Conservation (phyloP, 1,140 invertebrate genomes). For the Hypsibius dujardini region DNA sequence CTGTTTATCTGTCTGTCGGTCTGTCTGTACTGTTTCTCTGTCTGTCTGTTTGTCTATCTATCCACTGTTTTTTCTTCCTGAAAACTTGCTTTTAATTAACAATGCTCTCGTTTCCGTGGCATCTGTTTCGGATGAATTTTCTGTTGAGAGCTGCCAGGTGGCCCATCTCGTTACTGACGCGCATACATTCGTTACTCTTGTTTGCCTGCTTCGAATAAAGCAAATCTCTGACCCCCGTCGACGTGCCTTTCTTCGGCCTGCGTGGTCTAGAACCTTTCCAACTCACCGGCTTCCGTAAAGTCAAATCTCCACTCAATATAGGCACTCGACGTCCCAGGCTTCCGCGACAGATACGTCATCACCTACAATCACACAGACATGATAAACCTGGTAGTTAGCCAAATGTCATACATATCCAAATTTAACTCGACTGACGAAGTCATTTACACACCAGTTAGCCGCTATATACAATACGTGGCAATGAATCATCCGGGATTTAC, state of each 20-base stretch:
- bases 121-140: slow-evolving; percentile 2
- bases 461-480: too few relatives aligned
- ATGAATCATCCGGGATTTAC: too few relatives aligned
- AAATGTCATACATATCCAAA: too few relatives aligned
- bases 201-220: not conserved
- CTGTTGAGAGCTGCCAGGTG: not conserved
- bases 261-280: not conserved
- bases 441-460: too few relatives aligned
- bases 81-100: not conserved
- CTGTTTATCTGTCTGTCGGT: too few relatives aligned
- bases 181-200: not conserved
- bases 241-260: not conserved
- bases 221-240: not conserved
- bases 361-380: too few relatives aligned
- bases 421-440: too few relatives aligned
- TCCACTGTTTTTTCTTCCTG: not conserved
- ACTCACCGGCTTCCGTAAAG: not conserved
- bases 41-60: not conserved
- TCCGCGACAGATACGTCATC: slow-evolving; percentile 3
- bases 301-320: slow-evolving; percentile 17
- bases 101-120: not conserved
- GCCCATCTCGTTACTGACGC: not conserved
- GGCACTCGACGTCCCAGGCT: not conserved
- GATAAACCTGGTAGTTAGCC: too few relatives aligned
- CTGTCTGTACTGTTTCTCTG: too few relatives aligned